phyloP scores from a whole-genome alignment of 2,888 invertebrate genomes.

The Eupithecia inturbata region DNA sequence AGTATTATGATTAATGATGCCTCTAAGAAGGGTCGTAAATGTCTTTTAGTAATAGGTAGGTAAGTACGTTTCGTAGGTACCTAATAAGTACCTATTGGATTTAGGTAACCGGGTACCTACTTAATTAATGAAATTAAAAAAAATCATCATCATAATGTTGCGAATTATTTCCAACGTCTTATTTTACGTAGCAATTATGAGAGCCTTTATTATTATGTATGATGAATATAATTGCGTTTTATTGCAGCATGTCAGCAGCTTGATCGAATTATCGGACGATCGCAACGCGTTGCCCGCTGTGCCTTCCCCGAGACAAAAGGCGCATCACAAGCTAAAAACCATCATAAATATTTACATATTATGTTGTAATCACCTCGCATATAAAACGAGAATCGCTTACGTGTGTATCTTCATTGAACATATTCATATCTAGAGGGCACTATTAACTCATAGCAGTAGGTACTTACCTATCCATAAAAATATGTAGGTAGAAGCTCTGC shows the following conservation, averaged over 20 bases:
- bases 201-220: slow-evolving; percentile 54
- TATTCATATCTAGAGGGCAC: slow-evolving; percentile 25
- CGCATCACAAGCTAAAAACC: slow-evolving; percentile 9
- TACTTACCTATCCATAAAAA: neutral
- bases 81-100: no score
- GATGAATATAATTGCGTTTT: slow-evolving; percentile 61
- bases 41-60: neutral
- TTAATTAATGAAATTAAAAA: no score
- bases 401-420: slow-evolving; percentile 6
- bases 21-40: slow-evolving; percentile 1
- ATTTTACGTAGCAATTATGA: slow-evolving; percentile 54
- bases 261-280: slow-evolving; percentile 58
- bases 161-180: slow-evolving; percentile 25
- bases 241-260: slow-evolving; percentile 55
- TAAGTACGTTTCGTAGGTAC: neutral
- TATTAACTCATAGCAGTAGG: neutral
- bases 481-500: slow-evolving; percentile 2
- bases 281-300: slow-evolving; percentile 30
- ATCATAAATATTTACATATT: slow-evolving; percentile 8
- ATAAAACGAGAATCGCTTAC: slow-evolving; percentile 6
- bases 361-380: neutral
- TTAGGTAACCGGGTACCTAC: no score
- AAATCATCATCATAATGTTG: neutral
- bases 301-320: slow-evolving; percentile 16
- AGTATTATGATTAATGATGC: slow-evolving; percentile 6